phyloP scores from a whole-genome alignment of 2,888 invertebrate species.

The Monoplex corrugatus region DNA sequence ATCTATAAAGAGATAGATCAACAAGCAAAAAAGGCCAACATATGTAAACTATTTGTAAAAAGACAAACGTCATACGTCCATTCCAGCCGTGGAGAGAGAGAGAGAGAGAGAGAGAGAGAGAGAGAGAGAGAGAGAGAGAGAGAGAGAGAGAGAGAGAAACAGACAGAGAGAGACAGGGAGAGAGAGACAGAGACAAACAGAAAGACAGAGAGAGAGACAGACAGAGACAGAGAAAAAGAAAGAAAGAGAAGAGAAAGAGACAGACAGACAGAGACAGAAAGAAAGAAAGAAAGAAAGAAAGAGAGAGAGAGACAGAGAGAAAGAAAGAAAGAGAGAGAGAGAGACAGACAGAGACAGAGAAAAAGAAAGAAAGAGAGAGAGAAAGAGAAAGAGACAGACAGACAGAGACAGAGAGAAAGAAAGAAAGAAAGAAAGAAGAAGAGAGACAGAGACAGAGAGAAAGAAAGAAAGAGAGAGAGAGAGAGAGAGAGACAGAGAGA shows the following conservation, averaged over 20 bases:
- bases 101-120: slow-evolving; percentile 45
- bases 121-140: too few species aligned
- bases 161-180: background rate
- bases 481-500: too few species aligned
- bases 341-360: background rate
- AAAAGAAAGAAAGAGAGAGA: slow-evolving; percentile 48
- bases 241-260: background rate
- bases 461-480: too few species aligned
- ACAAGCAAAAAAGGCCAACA: too few species aligned
- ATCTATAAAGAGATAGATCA: too few species aligned
- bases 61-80: too few species aligned
- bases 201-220: background rate
- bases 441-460: background rate
- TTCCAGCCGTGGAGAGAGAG: too few species aligned
- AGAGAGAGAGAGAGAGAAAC: background rate
- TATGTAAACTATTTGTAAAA: too few species aligned
- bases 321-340: background rate
- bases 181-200: too few species aligned
- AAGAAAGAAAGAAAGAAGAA: background rate
- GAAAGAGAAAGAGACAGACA: background rate
- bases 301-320: background rate
- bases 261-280: slow-evolving; percentile 21
- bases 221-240: background rate
- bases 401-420: background rate
- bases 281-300: slow-evolving; percentile 47